Conservation (phyloP, 2,113 vertebrate genomes). For the Pycnonotus jocosus region DNA sequence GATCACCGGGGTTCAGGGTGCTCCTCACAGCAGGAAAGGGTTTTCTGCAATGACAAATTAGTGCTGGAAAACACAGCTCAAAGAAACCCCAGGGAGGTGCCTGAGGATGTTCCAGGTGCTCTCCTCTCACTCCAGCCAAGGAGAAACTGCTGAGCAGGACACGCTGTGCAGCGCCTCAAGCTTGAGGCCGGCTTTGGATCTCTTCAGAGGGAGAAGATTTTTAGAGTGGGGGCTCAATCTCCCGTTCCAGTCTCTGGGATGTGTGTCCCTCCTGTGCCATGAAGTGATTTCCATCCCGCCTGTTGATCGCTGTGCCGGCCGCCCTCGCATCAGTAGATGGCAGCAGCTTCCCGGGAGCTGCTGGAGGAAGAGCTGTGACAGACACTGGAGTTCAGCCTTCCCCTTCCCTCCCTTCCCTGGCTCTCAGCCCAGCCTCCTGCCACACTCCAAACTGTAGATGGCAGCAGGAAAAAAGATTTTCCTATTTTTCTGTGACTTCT, state of each 20-base stretch:
- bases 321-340: constrained; percentile 22
- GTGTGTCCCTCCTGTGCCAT: rapidly evolving
- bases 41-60: not conserved
- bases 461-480: constrained; percentile 38
- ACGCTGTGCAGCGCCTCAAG: rapidly evolving
- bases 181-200: not conserved
- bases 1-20: not conserved
- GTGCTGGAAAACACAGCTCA: not conserved
- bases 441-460: not conserved
- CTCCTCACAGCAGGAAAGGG: not conserved
- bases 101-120: not conserved
- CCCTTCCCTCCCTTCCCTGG: not conserved
- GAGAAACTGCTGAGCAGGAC: not conserved
- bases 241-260: rapidly evolving
- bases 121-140: not conserved
- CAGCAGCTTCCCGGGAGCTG: constrained; percentile 37
- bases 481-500: not conserved
- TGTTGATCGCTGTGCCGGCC: not conserved
- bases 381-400: not conserved
- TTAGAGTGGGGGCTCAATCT: not conserved
- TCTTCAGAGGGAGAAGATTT: not conserved
- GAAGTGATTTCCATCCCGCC: not conserved
- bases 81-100: not conserved
- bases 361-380: rapidly evolving
- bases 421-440: not conserved